phyloP scores from a whole-genome alignment of 30 jellyfish, hydroid and myxozoan genomes.

The Chironex yamaguchii region DNA sequence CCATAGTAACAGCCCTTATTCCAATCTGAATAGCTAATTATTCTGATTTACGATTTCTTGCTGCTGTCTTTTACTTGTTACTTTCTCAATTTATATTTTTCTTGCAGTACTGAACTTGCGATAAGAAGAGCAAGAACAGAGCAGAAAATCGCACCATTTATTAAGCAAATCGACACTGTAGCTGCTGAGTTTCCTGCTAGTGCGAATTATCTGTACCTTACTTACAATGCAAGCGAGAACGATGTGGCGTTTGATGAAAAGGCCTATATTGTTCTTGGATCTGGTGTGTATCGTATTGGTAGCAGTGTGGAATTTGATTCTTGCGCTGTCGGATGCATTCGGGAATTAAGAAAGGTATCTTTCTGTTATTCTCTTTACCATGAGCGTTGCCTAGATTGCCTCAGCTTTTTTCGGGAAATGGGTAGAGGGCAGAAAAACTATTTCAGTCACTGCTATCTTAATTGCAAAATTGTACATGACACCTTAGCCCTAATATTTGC shows the following conservation, averaged over 20 bases:
- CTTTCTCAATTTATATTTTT: too few species aligned
- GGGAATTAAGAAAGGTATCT: slow-evolving; percentile 88
- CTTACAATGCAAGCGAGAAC: slow-evolving; percentile 84
- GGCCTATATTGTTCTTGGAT: slow-evolving; percentile 95
- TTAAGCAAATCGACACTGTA: slow-evolving; percentile 98
- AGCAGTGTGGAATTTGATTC: slow-evolving; percentile 99
- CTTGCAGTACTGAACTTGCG: slow-evolving; percentile 84
- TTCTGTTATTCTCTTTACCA: neutral
- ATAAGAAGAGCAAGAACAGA: slow-evolving; percentile 80
- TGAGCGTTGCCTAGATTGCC: too few species aligned
- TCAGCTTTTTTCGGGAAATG: too few species aligned
- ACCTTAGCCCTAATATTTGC: too few species aligned
- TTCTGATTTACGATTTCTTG: too few species aligned
- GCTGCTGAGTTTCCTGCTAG: slow-evolving; percentile 99
- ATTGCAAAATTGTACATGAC: too few species aligned
- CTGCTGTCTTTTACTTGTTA: too few species aligned
- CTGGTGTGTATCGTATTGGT: slow-evolving; percentile 99
- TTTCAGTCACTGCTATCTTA: too few species aligned
- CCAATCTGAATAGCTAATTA: too few species aligned
- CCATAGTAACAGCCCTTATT: too few species aligned
- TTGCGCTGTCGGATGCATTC: slow-evolving; percentile 98
- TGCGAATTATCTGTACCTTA: slow-evolving; percentile 92
- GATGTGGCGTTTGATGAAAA: slow-evolving; percentile 81
- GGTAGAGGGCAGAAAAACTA: too few species aligned
- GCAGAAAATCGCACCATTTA: slow-evolving; percentile 76